These are phyloP conservation scores for Dunckerocampus dactyliophorus DNA, from an alignment of 2,113 vertebrate species.

Conservation along the genomic window DNA sequence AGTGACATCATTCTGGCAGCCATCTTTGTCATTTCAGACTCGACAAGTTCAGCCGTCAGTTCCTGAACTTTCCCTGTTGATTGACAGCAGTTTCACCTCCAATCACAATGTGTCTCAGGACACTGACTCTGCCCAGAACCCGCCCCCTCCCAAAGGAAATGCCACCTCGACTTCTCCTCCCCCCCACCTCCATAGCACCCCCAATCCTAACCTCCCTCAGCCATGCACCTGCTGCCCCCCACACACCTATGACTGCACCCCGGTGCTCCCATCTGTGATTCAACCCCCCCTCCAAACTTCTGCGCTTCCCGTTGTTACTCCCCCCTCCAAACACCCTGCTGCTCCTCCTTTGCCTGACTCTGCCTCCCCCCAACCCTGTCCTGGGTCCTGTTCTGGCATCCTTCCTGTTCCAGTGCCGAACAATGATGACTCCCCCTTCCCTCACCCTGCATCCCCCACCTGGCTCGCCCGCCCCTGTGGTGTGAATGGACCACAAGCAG, in stretches of 20 bases:
- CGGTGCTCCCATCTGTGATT: constrained; percentile 53
- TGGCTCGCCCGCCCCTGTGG: constrained; percentile 28
- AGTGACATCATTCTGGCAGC: too few relatives aligned
- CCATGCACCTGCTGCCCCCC: constrained; percentile 73
- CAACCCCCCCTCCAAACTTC: constrained; percentile 51
- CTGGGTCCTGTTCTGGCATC: background rate
- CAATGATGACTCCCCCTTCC: constrained; percentile 4
- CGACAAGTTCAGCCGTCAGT: constrained; percentile 84
- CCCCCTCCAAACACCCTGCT: background rate
- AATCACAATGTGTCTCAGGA: constrained; percentile 17
- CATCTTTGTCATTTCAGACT: constrained; percentile 41
- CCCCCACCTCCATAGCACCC: constrained; percentile 69
- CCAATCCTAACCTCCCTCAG: constrained; percentile 52
- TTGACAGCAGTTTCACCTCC: constrained; percentile 71
- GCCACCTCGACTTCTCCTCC: constrained; percentile 38
- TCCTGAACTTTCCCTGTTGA: constrained; percentile 92
- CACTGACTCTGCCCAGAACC: constrained; percentile 36
- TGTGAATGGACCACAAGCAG: constrained; percentile 48
- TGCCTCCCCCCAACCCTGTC: background rate
- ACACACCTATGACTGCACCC: constrained; percentile 59
- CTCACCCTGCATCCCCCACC: constrained; percentile 56
- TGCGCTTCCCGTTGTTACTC: background rate
- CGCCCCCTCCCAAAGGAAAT: constrained; percentile 3
- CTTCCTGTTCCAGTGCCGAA: background rate
- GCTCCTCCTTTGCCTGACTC: background rate